phyloP scores from a whole-genome alignment of 1,140 invertebrate species.

The Vanessa atalanta region DNA sequence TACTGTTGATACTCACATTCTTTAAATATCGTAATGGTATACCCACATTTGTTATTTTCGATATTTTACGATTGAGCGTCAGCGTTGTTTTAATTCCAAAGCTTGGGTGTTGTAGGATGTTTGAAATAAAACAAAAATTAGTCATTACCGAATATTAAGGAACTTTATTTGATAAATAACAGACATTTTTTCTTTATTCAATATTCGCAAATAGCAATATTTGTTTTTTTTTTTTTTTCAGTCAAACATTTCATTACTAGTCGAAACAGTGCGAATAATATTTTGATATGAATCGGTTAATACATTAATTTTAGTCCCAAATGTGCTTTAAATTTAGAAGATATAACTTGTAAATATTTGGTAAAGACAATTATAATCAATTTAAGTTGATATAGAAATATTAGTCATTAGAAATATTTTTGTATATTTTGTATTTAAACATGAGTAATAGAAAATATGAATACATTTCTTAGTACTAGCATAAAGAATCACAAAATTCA shows the following conservation, averaged over 20 bases:
- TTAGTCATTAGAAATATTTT: conserved; percentile 68
- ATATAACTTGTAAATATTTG: conserved; percentile 64
- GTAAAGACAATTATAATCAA: conserved; percentile 50
- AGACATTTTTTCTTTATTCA: conserved; percentile 58
- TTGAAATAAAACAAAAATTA: conserved; percentile 36
- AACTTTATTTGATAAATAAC: conserved; percentile 78
- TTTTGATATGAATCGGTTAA: conserved; percentile 66
- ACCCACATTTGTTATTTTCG: too few species aligned
- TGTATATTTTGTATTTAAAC: conserved; percentile 72
- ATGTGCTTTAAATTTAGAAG: conserved; percentile 62
- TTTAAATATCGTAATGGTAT: too few species aligned
- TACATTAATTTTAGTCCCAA: conserved; percentile 57
- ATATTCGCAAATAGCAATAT: conserved; percentile 48
- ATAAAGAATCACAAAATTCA: conserved; percentile 70
- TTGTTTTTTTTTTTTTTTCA: conserved; percentile 37
- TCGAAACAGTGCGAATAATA: conserved; percentile 66
- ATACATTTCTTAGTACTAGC: conserved; percentile 75
- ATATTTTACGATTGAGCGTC: too few species aligned
- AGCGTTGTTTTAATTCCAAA: too few species aligned
- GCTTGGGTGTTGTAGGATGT: background rate
- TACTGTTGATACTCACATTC: too few species aligned
- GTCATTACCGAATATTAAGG: conserved; percentile 62
- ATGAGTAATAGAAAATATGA: conserved; percentile 78
- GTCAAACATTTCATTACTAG: conserved; percentile 46
- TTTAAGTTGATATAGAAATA: conserved; percentile 53